These are phyloP conservation scores for Caenorhabditis virilis DNA, from an alignment of 2,888 invertebrate genomes.

Conservation along the genomic window DNA sequence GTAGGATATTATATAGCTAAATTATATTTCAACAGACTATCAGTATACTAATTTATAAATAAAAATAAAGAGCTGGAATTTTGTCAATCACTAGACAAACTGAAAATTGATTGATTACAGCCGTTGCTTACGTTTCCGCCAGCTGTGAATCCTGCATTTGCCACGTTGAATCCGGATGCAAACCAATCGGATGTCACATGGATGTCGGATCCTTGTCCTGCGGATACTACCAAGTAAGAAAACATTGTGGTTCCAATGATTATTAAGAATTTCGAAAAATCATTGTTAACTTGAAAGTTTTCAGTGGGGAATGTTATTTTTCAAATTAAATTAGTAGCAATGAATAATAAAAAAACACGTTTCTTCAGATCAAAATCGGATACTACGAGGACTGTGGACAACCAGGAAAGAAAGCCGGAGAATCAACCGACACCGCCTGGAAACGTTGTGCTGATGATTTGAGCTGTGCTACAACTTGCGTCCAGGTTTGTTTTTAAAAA, in stretches of 20 bases:
- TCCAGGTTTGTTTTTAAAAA: no score
- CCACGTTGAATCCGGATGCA: conserved; percentile 57
- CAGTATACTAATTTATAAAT: no score
- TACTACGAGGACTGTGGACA: conserved; percentile 67
- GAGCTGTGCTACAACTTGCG: conserved; percentile 43
- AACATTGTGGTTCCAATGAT: not conserved
- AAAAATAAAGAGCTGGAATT: no score
- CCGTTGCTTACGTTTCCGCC: conserved; percentile 36
- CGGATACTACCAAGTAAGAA: conserved; percentile 58
- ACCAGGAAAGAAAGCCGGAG: conserved; percentile 41
- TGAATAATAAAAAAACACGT: no score
- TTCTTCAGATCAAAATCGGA: conserved; percentile 65
- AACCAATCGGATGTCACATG: conserved; percentile 59
- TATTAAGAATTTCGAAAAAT: no score
- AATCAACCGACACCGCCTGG: conserved; percentile 45
- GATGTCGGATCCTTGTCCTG: conserved; percentile 63
- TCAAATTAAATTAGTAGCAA: no score
- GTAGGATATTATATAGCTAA: no score
- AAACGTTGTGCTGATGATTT: conserved; percentile 48
- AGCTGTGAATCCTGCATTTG: conserved; percentile 58
- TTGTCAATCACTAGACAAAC: no score
- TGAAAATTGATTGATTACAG: conserved; percentile 11
- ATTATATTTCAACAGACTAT: no score
- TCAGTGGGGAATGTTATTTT: no score
- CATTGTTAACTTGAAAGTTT: no score